A percentile compares a stretch with the other conserved stretches of the same genome.
Evolutionary conservation across 2,113 vertebrate species (phyloP).

Genomic region (Abramis brama): DNA sequence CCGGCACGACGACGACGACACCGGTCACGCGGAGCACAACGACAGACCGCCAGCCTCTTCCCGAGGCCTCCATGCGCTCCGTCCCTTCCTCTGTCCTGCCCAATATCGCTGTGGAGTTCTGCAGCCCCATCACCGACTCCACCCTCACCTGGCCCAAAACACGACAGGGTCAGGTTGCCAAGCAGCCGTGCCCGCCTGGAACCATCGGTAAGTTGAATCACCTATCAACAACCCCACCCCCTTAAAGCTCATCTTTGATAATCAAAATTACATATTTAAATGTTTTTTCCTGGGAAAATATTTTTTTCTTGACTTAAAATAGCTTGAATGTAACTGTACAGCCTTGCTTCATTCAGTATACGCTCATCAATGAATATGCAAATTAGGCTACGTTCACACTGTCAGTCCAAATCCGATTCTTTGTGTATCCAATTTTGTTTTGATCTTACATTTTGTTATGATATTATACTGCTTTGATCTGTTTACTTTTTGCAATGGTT

Average conservation of each 20-base stretch:
- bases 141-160: constrained; percentile 94
- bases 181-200: constrained; percentile 87
- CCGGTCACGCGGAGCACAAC: constrained; percentile 74
- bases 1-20: constrained; percentile 68
- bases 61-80: constrained; percentile 68
- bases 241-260: too few relatives aligned
- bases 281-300: too few relatives aligned
- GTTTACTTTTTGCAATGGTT: not conserved
- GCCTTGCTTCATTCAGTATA: too few relatives aligned
- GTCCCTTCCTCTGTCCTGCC: constrained; percentile 85
- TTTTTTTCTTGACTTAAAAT: too few relatives aligned
- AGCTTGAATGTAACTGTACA: too few relatives aligned
- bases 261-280: too few relatives aligned
- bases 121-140: constrained; percentile 83
- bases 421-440: too few relatives aligned
- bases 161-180: constrained; percentile 83
- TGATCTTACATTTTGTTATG: not conserved
- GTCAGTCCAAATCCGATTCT: too few relatives aligned
- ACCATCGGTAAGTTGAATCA: constrained; percentile 79
- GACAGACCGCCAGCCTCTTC: constrained; percentile 58
- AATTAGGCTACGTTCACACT: too few relatives aligned
- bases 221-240: too few relatives aligned
- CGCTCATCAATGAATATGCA: too few relatives aligned
- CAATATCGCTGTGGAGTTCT: constrained; percentile 82
- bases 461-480: not conserved